Evolutionary conservation across 2,113 vertebrate species (phyloP).

Genomic region (Hymenochirus boettgeri): DNA sequence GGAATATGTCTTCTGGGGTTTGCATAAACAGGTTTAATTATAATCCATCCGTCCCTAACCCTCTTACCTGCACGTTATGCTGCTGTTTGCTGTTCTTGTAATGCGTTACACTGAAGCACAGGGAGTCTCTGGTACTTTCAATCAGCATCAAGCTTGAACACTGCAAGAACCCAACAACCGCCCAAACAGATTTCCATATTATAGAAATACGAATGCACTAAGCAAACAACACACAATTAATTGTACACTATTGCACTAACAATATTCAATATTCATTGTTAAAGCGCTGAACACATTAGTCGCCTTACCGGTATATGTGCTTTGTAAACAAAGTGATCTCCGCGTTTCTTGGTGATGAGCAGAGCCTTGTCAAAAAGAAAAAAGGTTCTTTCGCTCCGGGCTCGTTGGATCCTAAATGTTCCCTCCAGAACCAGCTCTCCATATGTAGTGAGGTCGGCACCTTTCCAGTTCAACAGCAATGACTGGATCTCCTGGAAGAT

Average conservation of each 20-base stretch:
- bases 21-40: no score
- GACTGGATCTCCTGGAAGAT: constrained; percentile 85
- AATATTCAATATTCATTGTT: no score
- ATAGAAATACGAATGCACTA: no score
- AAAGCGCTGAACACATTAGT: no score
- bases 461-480: constrained; percentile 92
- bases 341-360: constrained; percentile 88
- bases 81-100: constrained; percentile 92
- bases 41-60: no score
- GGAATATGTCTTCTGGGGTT: no score
- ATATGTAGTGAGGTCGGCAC: constrained; percentile 82
- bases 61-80: constrained; percentile 83
- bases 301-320: constrained; percentile 80
- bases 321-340: constrained; percentile 90
- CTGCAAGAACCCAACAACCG: constrained; percentile 54
- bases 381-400: constrained; percentile 83
- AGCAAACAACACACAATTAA: no score
- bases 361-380: constrained; percentile 90
- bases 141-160: constrained; percentile 93
- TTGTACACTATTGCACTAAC: no score
- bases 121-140: constrained; percentile 84
- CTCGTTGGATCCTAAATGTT: constrained; percentile 83
- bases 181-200: background rate
- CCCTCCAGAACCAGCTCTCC: constrained; percentile 93
- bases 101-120: constrained; percentile 89